Evolutionary conservation across 2,797 vertebrate genomes (phyloP).

Genomic region (Helarctos malayanus): DNA sequence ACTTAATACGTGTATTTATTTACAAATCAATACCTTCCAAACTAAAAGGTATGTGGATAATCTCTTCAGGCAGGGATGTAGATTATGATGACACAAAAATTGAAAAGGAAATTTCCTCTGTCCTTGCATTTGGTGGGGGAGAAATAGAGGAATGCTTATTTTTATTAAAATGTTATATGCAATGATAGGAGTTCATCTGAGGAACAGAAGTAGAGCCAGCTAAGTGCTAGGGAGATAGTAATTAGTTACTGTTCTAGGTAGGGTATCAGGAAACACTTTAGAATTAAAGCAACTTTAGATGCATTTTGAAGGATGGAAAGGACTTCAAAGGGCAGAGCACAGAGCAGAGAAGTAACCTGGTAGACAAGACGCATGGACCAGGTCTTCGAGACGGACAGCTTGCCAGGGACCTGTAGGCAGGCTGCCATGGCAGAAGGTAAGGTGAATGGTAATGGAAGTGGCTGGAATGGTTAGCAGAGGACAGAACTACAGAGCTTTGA

Average conservation of each 20-base stretch:
- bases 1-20: background rate
- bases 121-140: background rate
- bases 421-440: background rate
- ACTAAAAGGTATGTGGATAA: background rate
- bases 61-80: background rate
- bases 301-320: constrained; percentile 8
- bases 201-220: background rate
- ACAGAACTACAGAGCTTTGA: background rate
- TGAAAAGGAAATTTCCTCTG: background rate
- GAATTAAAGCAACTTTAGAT: background rate
- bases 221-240: background rate
- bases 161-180: background rate
- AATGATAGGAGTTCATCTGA: background rate
- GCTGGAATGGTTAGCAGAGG: background rate
- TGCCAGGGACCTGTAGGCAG: background rate
- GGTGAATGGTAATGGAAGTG: background rate
- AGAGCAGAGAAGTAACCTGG: background rate
- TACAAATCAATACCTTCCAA: background rate
- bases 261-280: background rate
- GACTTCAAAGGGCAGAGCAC: background rate
- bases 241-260: background rate
- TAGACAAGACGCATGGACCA: background rate
- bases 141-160: background rate
- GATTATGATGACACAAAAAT: background rate
- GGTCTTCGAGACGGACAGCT: background rate